A percentile compares a stretch with the other conserved stretches of the same genome.
Conservation (phyloP, 2,797 vertebrate species). For the Apogon hyalosoma region DNA sequence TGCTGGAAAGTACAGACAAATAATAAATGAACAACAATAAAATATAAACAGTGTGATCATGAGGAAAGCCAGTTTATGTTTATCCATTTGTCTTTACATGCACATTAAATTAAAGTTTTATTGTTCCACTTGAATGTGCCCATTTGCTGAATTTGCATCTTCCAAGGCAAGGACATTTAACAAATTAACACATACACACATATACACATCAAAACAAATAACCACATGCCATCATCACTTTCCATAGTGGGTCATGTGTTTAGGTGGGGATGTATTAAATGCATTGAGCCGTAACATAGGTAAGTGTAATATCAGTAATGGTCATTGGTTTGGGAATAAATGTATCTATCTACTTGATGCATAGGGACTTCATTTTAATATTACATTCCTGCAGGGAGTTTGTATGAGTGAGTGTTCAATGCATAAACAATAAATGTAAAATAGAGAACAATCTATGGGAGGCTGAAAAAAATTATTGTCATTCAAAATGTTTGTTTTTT, state of each 20-base stretch:
- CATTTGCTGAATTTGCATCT: conserved; percentile 21
- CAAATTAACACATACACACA: conserved; percentile 7
- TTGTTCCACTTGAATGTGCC: conserved; percentile 13
- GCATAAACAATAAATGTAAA: conserved; percentile 10
- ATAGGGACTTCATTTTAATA: background rate
- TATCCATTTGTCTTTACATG: background rate
- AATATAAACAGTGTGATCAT: background rate
- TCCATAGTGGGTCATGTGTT: conserved; percentile 27
- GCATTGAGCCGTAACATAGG: conserved; percentile 8
- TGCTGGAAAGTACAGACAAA: background rate
- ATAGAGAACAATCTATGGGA: background rate
- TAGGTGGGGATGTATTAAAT: conserved; percentile 26
- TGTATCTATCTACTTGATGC: conserved; percentile 2
- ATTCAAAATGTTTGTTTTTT: conserved; percentile 11
- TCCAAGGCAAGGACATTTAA: conserved; percentile 10
- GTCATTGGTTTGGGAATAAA: conserved; percentile 15
- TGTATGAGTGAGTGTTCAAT: background rate
- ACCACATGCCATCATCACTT: conserved; percentile 18
- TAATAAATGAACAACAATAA: conserved; percentile 4
- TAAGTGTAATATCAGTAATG: conserved; percentile 10
- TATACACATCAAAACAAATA: conserved; percentile 13
- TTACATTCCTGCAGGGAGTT: background rate
- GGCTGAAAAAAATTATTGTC: conserved; percentile 6
- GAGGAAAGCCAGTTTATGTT: background rate
- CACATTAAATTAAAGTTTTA: conserved; percentile 6